Base-by-base conservation (phyloP, 2,797 vertebrate genomes). In the Heterohyrax brucei region DNA sequence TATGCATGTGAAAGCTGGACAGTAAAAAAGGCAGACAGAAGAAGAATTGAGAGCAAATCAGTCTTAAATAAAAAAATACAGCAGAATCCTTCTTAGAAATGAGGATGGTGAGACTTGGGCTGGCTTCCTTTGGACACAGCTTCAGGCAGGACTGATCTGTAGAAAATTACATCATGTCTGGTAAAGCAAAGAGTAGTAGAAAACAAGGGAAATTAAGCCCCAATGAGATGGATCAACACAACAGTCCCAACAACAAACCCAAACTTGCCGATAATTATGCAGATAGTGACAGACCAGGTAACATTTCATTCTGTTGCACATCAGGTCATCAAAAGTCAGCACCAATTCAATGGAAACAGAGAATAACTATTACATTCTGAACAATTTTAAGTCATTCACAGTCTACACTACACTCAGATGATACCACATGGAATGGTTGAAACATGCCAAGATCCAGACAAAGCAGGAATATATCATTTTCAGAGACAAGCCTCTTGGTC, bases 381-480 rank as follows among this genome's bases (percentile, higher is more conserved):
- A 46, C 4, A n/a, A 39, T 83, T 70, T 95, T 77, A 83, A 1
- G 77, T 77, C 70, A 87, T 91, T 94, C 78, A 39, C 4, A 91
- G 72, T 89, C 79, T 85, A 95, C 6, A 89, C 21, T 83, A 1
- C 13, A 1, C 33, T 94, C 88, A 72, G 28, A 75, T 85, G 26
- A 85, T 53, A n/a, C 48, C 59, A 84, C 56, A 91, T 76, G 24
- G 94, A 86, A 39, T 53, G 56, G 33, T 19, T 12, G 0, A 95
- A 87, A 61, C 9, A 46, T 28, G 39, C 22, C 94, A 82, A 95
- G 86, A 72, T 82, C 77, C 16, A 96, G 53, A 94, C 39, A 44
- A 94, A 88, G 3, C 3, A 19, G 26, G 22, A 39, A 78, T 89
- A 93, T 75, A 10, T 89, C 72, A 59, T 89, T 79, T 75, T 78